Conservation (phyloP, 2,888 invertebrate genomes). For the Idaea biselata region DNA sequence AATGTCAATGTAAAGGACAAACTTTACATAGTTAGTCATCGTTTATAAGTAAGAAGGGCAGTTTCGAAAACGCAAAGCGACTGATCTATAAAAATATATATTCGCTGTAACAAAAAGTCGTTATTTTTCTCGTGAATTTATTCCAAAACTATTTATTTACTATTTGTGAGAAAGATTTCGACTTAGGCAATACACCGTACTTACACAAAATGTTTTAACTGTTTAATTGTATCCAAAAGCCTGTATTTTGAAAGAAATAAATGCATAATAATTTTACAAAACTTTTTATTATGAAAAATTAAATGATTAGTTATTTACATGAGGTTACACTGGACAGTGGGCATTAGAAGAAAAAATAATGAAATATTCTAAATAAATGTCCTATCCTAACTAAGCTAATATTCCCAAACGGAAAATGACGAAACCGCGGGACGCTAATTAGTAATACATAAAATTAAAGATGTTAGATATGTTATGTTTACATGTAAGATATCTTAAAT, state of each 20-base stretch:
- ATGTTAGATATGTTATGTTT: no score
- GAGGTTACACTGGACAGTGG: background rate
- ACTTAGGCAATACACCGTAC: slow-evolving; percentile 12
- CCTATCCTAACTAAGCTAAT: no score
- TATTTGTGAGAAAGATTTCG: slow-evolving; percentile 28
- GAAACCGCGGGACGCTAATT: no score
- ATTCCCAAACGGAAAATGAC: no score
- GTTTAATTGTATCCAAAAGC: slow-evolving; percentile 30
- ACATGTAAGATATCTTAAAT: no score
- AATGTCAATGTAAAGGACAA: no score
- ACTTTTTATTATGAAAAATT: background rate
- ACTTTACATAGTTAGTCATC: no score
- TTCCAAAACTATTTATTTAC: slow-evolving; percentile 10
- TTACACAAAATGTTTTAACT: slow-evolving; percentile 13
- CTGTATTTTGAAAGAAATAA: slow-evolving; percentile 32
- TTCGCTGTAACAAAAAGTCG: slow-evolving; percentile 12
- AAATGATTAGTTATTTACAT: slow-evolving; percentile 4
- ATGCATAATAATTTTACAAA: slow-evolving; percentile 23
- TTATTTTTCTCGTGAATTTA: slow-evolving; percentile 27
- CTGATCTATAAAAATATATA: no score
- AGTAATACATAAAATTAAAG: no score
- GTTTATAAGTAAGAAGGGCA: no score
- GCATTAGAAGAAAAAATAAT: background rate
- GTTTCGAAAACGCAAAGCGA: no score
- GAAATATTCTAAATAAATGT: background rate